Base-by-base conservation (phyloP, 2,113 vertebrate genomes). In the Mus musculus region DNA sequence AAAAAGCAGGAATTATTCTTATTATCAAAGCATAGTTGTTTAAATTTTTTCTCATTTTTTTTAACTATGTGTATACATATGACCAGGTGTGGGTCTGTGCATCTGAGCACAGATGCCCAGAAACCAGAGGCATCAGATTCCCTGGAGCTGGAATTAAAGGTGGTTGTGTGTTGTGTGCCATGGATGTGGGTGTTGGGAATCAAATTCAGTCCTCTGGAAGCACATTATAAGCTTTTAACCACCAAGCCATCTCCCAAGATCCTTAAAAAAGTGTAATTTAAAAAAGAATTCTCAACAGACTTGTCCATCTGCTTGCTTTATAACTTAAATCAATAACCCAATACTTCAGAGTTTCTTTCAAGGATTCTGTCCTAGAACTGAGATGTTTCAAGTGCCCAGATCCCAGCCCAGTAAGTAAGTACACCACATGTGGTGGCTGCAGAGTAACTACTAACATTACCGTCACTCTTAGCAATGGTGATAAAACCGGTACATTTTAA, bases 301-400 rank as follows among this genome's bases (percentile, higher is more conserved):
- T 81, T 93, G 36, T 89, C 39, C 71, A 91, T 10, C 86, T 75
- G 71, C 75, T 94, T 96, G 91, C 42, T 91, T 89, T 88, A 28
- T 65, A 95, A 90, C 56, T 26, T 90, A 69, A 24, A 91, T 42
- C 87, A 88, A 89, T 59, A 33, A 46, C 26, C 46, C 22, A 28
- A 89, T 24, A 77, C 81, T 69, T 96, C 81, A 24, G 63, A 75
- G 12, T 54, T 89, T 75, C 46, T 93, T 89, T 91, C 56, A 65
- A 88, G n/a, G 42, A 42, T 78, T 65, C 59, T 63, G 17, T 1
- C 46, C 20, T 63, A 49, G 19, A 88, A 69, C 5, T 94, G 85
- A 91, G 28, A 77, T 73, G 33, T n/a, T 93, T 89, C 52, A 24
- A 85, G 63, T 54, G 75, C 65, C 76, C 76, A 88, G 42, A 49